Evolutionary conservation across 1,140 invertebrate genomes (phyloP), one percentile per base, ranked within the genome.

Genomic region (Zophobas atratus): DNA sequence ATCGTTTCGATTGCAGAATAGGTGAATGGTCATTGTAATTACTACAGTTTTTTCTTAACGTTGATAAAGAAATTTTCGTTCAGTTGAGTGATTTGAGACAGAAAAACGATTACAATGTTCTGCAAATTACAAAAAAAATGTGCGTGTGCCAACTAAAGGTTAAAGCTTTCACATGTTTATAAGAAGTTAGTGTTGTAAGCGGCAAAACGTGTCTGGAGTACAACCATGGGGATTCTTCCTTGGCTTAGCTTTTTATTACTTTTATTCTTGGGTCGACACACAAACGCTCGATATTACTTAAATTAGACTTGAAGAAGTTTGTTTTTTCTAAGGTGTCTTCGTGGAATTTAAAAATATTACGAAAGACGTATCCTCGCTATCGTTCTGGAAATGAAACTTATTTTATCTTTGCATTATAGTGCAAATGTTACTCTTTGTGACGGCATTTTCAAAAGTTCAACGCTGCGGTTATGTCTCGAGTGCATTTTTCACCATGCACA

Each of bases 131-230:
- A 33, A 33, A 46, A 57, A 57, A 57, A 57, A 57, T 34, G 20
- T 35, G 20, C 55, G 6, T 33, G 55, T 57, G 55, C 34, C 32
- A 57, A 57, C 20, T 34, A 6, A 34, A 35, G 55, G 55, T 57
- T 57, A 57, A 35, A 57, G 55, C 55, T 57, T 57, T 57, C 55
- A 35, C 34, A 33, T 57, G 55, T 57, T 57, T 57, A 57, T 57
- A 57, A 34, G 55, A 57, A 57, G 55, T 57, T 57, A 57, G 55
- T 57, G 55, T 57, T 57, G 55, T 57, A 57, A 57, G 55, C 55
- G 55, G 55, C 2, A 33, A 6, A 57, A 57, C 55, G 55, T 57
- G 55, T 57, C 55, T 57, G 55, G 55, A 57, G 55, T 57, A 57
- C 55, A 33, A 57, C 55, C 20, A 5, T 53, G 20, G 2, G 51